A percentile compares a stretch with the other conserved stretches of the same genome.
Evolutionary conservation across 1,140 invertebrate genomes (phyloP).

Genomic region (Mylabris phalerata): DNA sequence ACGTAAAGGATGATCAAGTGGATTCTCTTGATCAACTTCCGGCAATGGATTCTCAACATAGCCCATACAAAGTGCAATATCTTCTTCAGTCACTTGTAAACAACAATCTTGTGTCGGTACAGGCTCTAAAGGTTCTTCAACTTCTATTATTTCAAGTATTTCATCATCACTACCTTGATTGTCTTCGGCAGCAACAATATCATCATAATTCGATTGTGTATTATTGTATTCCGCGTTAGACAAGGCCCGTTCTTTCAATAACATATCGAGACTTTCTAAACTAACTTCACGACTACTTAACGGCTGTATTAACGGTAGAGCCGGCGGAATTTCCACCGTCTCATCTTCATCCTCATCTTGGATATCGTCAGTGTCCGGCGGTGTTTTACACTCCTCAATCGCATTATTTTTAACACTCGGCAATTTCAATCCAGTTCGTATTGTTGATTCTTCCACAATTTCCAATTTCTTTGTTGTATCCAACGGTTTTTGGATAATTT

Average conservation of each 20-base stretch:
- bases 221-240: conserved; percentile 48
- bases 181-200: conserved; percentile 24
- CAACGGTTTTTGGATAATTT: conserved; percentile 44
- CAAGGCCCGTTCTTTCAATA: conserved; percentile 55
- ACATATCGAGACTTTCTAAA: conserved; percentile 66
- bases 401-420: conserved; percentile 17
- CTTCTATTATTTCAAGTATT: conserved; percentile 74
- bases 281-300: conserved; percentile 69
- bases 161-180: conserved; percentile 50
- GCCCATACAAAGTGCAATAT: conserved; percentile 81
- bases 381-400: conserved; percentile 33
- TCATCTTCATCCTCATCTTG: conserved; percentile 65
- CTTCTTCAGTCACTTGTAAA: conserved; percentile 84
- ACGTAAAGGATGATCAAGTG: conserved; percentile 73
- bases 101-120: conserved; percentile 77
- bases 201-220: conserved; percentile 22
- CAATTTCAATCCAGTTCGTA: conserved; percentile 50
- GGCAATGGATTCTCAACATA: conserved; percentile 61
- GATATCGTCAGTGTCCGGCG: conserved; percentile 33
- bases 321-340: conserved; percentile 66
- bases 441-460: conserved; percentile 50
- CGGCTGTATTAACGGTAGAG: conserved; percentile 65
- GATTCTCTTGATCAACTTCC: conserved; percentile 57
- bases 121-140: conserved; percentile 70
- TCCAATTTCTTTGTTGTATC: conserved; percentile 42